phyloP scores from a whole-genome alignment of 2,113 vertebrate species.

The Mixornis gularis region DNA sequence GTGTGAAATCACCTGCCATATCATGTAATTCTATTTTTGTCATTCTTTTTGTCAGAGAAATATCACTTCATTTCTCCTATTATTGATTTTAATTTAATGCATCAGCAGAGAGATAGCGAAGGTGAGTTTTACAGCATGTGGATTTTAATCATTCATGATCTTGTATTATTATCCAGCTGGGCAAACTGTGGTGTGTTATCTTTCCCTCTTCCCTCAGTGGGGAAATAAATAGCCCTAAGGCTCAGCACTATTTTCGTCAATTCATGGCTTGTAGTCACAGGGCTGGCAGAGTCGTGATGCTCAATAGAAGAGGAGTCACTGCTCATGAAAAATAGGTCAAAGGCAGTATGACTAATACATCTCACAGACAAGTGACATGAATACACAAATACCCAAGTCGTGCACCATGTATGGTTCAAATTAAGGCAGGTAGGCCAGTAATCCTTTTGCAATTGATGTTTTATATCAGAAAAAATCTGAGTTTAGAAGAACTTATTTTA shows the following conservation, averaged over 20 bases:
- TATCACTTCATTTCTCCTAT: slow-evolving; percentile 49
- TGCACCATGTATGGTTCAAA: neutral
- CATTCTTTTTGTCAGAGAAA: slow-evolving; percentile 56
- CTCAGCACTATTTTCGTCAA: slow-evolving; percentile 3
- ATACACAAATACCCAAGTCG: neutral
- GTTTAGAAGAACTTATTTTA: neutral
- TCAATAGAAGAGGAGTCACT: slow-evolving; percentile 16
- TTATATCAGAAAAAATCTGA: neutral
- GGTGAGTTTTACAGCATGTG: slow-evolving; percentile 47
- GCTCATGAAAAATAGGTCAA: slow-evolving; percentile 42
- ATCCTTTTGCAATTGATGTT: neutral
- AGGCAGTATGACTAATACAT: slow-evolving; percentile 40
- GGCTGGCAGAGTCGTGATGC: slow-evolving; percentile 37
- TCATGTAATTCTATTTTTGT: slow-evolving; percentile 50
- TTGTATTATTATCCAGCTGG: neutral
- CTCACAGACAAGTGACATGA: slow-evolving; percentile 18
- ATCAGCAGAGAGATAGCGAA: slow-evolving; percentile 53
- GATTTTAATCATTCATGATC: slow-evolving; percentile 36
- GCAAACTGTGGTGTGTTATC: neutral
- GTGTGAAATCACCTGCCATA: slow-evolving; percentile 32
- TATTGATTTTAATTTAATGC: slow-evolving; percentile 66
- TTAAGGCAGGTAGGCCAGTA: neutral
- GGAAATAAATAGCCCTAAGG: slow-evolving; percentile 21
- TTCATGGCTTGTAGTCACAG: slow-evolving; percentile 17
- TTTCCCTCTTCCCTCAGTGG: neutral